These are phyloP conservation scores for Amphiprion clarkii DNA, from an alignment of 2,797 vertebrate species.

Conservation along the genomic window DNA sequence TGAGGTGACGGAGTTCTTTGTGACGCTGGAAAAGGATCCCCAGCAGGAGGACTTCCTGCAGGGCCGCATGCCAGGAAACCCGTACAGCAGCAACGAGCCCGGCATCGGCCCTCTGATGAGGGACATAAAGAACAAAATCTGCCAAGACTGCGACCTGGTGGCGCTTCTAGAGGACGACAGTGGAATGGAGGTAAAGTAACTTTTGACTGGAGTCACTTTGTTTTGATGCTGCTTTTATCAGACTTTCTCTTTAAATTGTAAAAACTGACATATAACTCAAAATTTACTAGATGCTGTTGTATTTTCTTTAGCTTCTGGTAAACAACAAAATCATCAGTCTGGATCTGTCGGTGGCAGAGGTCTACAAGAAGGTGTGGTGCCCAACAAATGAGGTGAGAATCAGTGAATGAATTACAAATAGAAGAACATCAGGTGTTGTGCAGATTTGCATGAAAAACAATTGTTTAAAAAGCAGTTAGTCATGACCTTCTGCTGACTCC, in stretches of 20 bases:
- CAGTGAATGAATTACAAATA: not conserved
- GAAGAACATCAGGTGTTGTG: not conserved
- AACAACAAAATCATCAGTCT: slow-evolving; percentile 99
- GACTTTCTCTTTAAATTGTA: not conserved
- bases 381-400: slow-evolving; percentile 94
- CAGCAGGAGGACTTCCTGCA: slow-evolving; percentile 99
- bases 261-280: not conserved
- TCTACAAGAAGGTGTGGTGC: slow-evolving; percentile 99
- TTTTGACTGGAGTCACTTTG: not conserved
- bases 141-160: slow-evolving; percentile 99
- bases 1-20: slow-evolving; percentile 99
- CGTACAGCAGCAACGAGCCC: slow-evolving; percentile 98
- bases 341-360: slow-evolving; percentile 96
- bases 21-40: slow-evolving; percentile 98
- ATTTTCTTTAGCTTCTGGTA: slow-evolving; percentile 90
- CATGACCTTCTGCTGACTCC: not conserved
- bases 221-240: not conserved
- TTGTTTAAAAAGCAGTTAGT: not conserved
- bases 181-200: slow-evolving; percentile 93
- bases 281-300: not conserved
- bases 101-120: slow-evolving; percentile 98
- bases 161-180: slow-evolving; percentile 98
- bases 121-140: slow-evolving; percentile 99
- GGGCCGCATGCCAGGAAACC: slow-evolving; percentile 98
- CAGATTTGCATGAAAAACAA: not conserved